Base-by-base conservation (phyloP, 2,888 invertebrate species). In the Tenthredo amoena region DNA sequence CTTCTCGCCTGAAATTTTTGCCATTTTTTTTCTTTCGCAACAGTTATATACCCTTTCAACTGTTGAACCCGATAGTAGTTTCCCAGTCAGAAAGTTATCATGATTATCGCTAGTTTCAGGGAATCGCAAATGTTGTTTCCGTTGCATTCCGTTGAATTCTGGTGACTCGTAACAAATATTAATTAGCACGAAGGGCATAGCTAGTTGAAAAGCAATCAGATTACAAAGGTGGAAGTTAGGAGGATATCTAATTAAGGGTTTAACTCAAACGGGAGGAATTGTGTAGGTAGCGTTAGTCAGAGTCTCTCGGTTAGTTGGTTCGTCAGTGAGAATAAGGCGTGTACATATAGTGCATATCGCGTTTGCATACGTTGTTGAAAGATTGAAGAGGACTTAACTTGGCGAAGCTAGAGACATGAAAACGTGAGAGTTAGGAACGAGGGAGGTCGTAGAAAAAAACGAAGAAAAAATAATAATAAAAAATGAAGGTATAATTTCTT, bases 241-340 rank as follows among this genome's bases (percentile, higher is more conserved):
- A n/a, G 81, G 34, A 34, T 81, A 40, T 81, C 26, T 81, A 81
- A 62, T 81, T 81, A 81, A 43, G 50, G 62, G 37, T 15, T 58
- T 34, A 79, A 79, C 26, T 26, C 12, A 50, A 43, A 58, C 58
- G 79, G 21, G 21, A n/a, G 34, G n/a, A 74, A 74, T 43, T 74
- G 21, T 34, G 71, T n/a, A 34, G 37, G 18, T n/a, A 9, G 62
- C 10, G 21, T 62, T 62, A 62, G 62, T 26, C 26, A 7, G 62
- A 62, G 62, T 62, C 62, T 62, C 62, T 62, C 62, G 26, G 62
- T 62, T 62, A 62, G 62, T 62, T 62, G 62, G 62, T 26, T 62
- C 62, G 62, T 62, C 62, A 62, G 62, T 9, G 6, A 4, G 62
- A 26, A 21, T 2, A 62, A 34, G 71, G 31, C 26, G 26, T 26